A percentile compares a stretch with the other conserved stretches of the same genome.
phyloP scores from a whole-genome alignment of 2,113 vertebrate species.

The Amblyornis subalaris region DNA sequence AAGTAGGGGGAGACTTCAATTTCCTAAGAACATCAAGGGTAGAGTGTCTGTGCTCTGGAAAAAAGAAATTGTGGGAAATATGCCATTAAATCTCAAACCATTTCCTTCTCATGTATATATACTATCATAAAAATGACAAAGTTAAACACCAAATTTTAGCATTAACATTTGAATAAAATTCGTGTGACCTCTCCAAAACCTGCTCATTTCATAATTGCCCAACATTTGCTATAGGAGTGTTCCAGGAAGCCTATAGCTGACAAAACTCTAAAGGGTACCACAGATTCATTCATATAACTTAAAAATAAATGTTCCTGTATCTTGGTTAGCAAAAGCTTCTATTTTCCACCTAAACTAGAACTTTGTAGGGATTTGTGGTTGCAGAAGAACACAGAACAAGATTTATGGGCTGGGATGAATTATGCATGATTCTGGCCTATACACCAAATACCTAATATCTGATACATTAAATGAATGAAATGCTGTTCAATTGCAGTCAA shows the following conservation, averaged over 20 bases:
- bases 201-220: not conserved
- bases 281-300: not conserved
- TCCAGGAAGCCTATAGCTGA: not conserved
- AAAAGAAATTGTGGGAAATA: not conserved
- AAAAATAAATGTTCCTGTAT: not conserved
- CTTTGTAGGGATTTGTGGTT: not conserved
- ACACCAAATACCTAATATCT: not conserved
- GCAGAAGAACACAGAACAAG: not conserved
- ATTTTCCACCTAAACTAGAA: not conserved
- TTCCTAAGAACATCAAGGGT: constrained; percentile 66
- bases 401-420: not conserved
- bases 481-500: not conserved
- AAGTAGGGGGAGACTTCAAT: constrained; percentile 55
- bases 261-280: not conserved
- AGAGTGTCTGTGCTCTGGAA: constrained; percentile 69
- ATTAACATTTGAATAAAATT: not conserved
- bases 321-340: not conserved
- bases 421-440: not conserved
- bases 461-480: not conserved
- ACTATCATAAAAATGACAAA: not conserved
- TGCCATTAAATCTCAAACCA: not conserved
- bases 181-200: not conserved
- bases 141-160: not conserved
- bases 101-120: not conserved
- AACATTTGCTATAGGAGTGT: not conserved